Conservation (phyloP, 2,888 invertebrate species). For the Hypomecis atomaria region DNA sequence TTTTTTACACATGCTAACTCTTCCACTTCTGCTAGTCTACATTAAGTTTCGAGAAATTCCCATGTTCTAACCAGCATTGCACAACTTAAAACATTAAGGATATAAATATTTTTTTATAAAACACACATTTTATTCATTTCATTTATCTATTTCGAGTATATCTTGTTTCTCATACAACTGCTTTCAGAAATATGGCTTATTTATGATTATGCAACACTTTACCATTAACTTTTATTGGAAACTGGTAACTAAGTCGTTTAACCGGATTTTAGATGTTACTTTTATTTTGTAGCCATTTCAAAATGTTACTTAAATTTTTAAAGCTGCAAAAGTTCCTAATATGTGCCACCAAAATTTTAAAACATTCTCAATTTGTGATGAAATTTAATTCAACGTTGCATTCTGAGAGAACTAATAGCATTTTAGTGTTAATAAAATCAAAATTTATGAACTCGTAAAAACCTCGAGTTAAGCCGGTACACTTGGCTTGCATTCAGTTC, state of each 20-base stretch:
- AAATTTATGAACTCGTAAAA: constrained; percentile 55
- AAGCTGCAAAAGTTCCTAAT: background rate
- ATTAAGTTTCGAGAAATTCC: too few species aligned
- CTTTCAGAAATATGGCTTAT: constrained; percentile 5
- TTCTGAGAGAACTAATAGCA: constrained; percentile 47
- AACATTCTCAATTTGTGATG: constrained; percentile 35
- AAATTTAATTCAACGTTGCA: constrained; percentile 42
- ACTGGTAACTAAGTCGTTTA: background rate
- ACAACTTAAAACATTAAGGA: too few species aligned
- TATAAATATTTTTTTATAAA: too few species aligned
- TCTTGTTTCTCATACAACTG: background rate
- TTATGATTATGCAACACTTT: constrained; percentile 9
- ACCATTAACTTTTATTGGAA: constrained; percentile 7
- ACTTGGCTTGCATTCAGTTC: constrained; percentile 75
- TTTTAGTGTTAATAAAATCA: constrained; percentile 53
- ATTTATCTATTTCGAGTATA: background rate
- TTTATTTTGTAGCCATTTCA: constrained; percentile 6
- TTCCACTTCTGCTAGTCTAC: too few species aligned
- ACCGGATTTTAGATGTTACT: constrained; percentile 11
- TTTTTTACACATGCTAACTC: too few species aligned
- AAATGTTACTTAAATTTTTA: background rate
- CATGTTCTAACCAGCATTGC: too few species aligned
- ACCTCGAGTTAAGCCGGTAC: constrained; percentile 56
- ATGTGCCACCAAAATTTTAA: background rate
- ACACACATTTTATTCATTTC: too few species aligned